Conservation (phyloP, 2,797 vertebrate genomes). For the Melanotaenia boesemani region DNA sequence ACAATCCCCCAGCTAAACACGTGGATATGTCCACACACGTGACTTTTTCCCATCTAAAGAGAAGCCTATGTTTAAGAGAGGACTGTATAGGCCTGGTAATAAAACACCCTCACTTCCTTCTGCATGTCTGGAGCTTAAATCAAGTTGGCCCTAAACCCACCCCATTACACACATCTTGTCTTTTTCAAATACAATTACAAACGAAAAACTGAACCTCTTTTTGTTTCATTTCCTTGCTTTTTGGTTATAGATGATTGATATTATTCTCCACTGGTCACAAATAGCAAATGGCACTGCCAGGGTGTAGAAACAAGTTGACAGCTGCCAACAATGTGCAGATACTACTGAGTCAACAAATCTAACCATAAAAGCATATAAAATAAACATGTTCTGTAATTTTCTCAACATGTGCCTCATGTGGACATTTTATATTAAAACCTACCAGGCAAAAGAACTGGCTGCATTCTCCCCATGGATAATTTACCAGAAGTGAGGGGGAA, state of each 20-base stretch:
- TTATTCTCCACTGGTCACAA: slow-evolving; percentile 13
- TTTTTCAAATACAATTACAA: slow-evolving; percentile 11
- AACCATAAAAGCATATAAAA: slow-evolving; percentile 59
- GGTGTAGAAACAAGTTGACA: slow-evolving; percentile 30
- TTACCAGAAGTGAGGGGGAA: slow-evolving; percentile 65
- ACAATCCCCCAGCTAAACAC: slow-evolving; percentile 15
- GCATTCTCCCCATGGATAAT: slow-evolving; percentile 28
- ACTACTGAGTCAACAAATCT: slow-evolving; percentile 49
- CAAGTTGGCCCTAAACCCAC: background rate
- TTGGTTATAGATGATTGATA: slow-evolving; percentile 5
- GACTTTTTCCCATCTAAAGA: slow-evolving; percentile 17
- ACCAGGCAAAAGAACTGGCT: slow-evolving; percentile 31
- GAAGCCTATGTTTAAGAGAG: slow-evolving; percentile 38
- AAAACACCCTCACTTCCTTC: slow-evolving; percentile 53
- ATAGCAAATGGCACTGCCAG: background rate
- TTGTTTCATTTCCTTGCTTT: slow-evolving; percentile 15
- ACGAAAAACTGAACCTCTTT: slow-evolving; percentile 9
- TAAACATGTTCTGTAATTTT: slow-evolving; percentile 60
- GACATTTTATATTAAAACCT: slow-evolving; percentile 41
- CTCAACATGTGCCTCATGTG: slow-evolving; percentile 48
- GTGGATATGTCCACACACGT: slow-evolving; percentile 8
- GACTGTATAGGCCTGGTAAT: slow-evolving; percentile 52
- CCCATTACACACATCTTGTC: slow-evolving; percentile 10
- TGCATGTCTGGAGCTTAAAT: slow-evolving; percentile 56
- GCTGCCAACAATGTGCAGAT: slow-evolving; percentile 46